Evolutionary conservation across 2,888 invertebrate species (phyloP), one percentile per base, ranked within the genome.

Genomic region (Atherix ibis): DNA sequence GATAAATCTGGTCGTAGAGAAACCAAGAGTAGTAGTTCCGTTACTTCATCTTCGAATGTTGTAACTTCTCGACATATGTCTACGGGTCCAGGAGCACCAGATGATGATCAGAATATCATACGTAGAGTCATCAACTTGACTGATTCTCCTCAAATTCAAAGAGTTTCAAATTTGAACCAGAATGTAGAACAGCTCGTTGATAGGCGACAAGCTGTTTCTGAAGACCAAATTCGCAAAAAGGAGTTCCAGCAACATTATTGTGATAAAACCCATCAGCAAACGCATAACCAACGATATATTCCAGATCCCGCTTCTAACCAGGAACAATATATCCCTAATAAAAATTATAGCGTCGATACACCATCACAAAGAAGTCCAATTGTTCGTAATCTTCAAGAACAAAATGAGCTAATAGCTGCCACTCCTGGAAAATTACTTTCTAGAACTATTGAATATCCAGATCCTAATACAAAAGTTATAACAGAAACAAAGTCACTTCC

Each of bases 401-500:
- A 41, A 27, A 35, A 34, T 13, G 37, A 41, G 15, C 16, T 31
- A 15, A 14, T 37, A 4, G 25, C 58, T 50, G 44, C 53, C 2
- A 53, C 54, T 34, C 53, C 56, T 5, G 70, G 68, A 28, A 68
- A 66, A 45, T 57, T 70, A 37, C 65, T 68, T 10, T 70, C 71
- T 5, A 65, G 67, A 36, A 68, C 68, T 37, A 62, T 72, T 34
- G 68, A 72, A 46, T 68, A 73, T 53, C 68, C 72, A 32, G 73
- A 76, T 51, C 68, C 76, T 38, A 71, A 71, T 53, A 73, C 76
- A 27, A 70, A 71, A 58, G 68, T 73, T 41, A 67, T 71, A 5
- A 71, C 71, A 10, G 77, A 78, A 46, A 77, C 74, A 1, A 69
- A 73, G 44, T 69, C 71, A 31, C 55, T 76, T 27, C 70, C 72